Evolutionary conservation across 2,888 invertebrate species (phyloP).

Genomic region (Drosophila ezoana): DNA sequence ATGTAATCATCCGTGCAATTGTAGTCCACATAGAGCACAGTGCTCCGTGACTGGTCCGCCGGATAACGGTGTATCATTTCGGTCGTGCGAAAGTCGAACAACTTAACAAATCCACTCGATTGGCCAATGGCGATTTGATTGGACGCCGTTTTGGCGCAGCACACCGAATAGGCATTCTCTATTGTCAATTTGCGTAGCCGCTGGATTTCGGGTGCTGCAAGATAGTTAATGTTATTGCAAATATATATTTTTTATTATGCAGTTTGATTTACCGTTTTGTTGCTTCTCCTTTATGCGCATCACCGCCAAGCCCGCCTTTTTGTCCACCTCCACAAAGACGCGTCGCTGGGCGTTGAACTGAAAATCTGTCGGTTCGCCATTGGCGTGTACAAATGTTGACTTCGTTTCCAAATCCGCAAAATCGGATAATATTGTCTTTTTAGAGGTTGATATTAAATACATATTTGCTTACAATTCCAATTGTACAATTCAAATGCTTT

Average conservation of each 20-base stretch:
- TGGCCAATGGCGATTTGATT: constrained; percentile 83
- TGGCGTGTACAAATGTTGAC: constrained; percentile 75
- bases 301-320: constrained; percentile 82
- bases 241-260: background rate
- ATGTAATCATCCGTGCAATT: constrained; percentile 84
- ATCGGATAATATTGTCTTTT: constrained; percentile 79
- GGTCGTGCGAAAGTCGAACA: constrained; percentile 79
- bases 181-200: constrained; percentile 82
- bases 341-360: constrained; percentile 80
- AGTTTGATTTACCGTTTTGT: constrained; percentile 60
- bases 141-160: constrained; percentile 79
- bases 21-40: constrained; percentile 83
- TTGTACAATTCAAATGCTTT: constrained; percentile 5
- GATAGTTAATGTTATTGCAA: background rate
- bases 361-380: constrained; percentile 82
- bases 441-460: constrained; percentile 83
- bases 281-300: constrained; percentile 79
- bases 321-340: constrained; percentile 82
- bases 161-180: constrained; percentile 82
- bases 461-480: constrained; percentile 51
- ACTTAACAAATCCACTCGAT: constrained; percentile 80
- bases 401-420: constrained; percentile 82
- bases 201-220: constrained; percentile 72
- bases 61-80: constrained; percentile 80
- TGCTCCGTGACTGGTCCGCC: constrained; percentile 74